Evolutionary conservation across 2,888 invertebrate genomes (phyloP).

Genomic region (Rapana venosa): DNA sequence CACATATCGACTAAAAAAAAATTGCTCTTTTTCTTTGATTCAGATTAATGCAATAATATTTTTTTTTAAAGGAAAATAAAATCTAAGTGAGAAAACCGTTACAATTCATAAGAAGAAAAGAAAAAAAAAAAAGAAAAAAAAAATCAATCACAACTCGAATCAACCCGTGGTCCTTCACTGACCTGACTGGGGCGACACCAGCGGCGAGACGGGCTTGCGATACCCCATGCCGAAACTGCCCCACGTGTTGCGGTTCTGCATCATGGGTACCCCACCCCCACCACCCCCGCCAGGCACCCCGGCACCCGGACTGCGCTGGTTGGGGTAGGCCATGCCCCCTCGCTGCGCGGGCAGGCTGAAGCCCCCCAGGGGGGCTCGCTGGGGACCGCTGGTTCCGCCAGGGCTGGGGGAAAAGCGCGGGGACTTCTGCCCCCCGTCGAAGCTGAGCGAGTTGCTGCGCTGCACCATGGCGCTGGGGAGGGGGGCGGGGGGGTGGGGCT

Average conservation of each 20-base stretch:
- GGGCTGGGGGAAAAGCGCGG: slow-evolving; percentile 63
- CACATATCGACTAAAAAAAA: too few relatives aligned
- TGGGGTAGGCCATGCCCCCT: slow-evolving; percentile 55
- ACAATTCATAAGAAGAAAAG: too few relatives aligned
- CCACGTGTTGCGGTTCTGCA: slow-evolving; percentile 49
- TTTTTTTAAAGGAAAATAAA: too few relatives aligned
- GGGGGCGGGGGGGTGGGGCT: background rate
- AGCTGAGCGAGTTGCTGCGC: slow-evolving; percentile 56
- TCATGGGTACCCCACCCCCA: slow-evolving; percentile 11
- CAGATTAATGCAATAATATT: too few relatives aligned
- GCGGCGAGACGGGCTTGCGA: slow-evolving; percentile 51
- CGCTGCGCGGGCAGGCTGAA: slow-evolving; percentile 46
- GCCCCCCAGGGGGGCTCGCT: slow-evolving; percentile 47
- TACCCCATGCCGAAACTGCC: slow-evolving; percentile 51
- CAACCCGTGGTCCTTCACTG: background rate
- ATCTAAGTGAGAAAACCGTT: too few relatives aligned
- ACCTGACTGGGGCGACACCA: slow-evolving; percentile 56
- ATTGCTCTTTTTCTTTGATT: too few relatives aligned
- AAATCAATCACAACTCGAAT: background rate
- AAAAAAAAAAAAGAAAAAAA: background rate
- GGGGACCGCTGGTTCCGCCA: slow-evolving; percentile 47
- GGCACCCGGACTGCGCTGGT: slow-evolving; percentile 63
- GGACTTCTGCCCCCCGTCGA: slow-evolving; percentile 64
- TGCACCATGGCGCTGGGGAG: slow-evolving; percentile 27
- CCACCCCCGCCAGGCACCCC: slow-evolving; percentile 21